Conservation (phyloP, 1,140 invertebrate genomes). For the Calephelis virginiensis region DNA sequence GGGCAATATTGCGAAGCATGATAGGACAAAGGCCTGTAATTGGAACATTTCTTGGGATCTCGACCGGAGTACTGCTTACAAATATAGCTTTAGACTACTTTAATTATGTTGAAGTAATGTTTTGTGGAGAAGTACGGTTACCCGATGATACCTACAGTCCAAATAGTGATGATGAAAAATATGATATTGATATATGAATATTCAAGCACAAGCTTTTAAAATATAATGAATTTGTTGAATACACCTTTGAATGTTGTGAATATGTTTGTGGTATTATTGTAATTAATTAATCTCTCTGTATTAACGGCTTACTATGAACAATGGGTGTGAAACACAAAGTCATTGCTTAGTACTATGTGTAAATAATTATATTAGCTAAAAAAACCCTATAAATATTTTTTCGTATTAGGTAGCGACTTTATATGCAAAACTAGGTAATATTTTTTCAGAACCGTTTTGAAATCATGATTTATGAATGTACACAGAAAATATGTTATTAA, state of each 20-base stretch:
- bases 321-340: neutral
- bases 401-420: too few species aligned
- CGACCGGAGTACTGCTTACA: conserved; percentile 69
- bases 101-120: conserved; percentile 73
- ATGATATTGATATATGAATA: conserved; percentile 72
- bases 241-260: neutral
- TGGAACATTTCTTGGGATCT: conserved; percentile 63
- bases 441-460: too few species aligned
- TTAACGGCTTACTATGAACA: conserved; percentile 12
- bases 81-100: conserved; percentile 76
- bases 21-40: conserved; percentile 67
- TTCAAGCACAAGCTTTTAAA: conserved; percentile 15
- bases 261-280: conserved; percentile 24
- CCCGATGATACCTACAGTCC: conserved; percentile 68
- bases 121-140: conserved; percentile 66
- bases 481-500: too few species aligned
- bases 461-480: too few species aligned
- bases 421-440: too few species aligned
- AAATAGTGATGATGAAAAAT: conserved; percentile 77
- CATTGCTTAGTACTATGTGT: too few species aligned
- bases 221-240: conserved; percentile 15
- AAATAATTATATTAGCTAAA: too few species aligned
- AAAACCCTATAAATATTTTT: too few species aligned
- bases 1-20: conserved; percentile 73
- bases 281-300: conserved; percentile 27